Conservation (phyloP, 37 sponge, comb jelly and placozoan genomes). For the Eunapius fragilis region DNA sequence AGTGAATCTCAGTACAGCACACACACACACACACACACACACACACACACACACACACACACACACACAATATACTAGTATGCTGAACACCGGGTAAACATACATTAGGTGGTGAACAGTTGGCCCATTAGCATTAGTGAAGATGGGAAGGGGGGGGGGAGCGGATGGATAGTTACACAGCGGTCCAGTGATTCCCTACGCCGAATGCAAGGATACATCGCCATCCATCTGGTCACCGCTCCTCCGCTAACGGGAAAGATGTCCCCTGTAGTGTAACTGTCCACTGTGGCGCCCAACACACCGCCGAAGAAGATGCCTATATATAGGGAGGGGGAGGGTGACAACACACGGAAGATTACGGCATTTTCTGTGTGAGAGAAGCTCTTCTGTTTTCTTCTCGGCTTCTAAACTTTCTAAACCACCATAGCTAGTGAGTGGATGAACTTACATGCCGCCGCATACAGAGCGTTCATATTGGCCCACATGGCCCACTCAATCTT, state of each 20-base stretch:
- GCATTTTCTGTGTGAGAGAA: too few relatives aligned
- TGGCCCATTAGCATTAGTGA: too few relatives aligned
- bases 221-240: conserved; percentile 49
- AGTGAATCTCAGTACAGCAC: conserved; percentile 1
- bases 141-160: too few relatives aligned
- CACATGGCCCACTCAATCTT: conserved; percentile 86
- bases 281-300: conserved; percentile 57
- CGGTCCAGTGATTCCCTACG: too few relatives aligned
- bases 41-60: neutral
- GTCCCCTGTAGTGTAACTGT: conserved; percentile 10
- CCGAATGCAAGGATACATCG: conserved; percentile 83
- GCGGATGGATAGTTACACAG: too few relatives aligned
- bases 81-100: neutral
- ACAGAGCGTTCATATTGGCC: conserved; percentile 78
- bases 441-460: conserved; percentile 48
- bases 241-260: conserved; percentile 47
- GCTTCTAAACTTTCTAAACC: too few relatives aligned
- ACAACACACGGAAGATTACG: too few relatives aligned
- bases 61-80: neutral
- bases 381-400: too few relatives aligned
- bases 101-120: neutral
- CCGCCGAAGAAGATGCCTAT: conserved; percentile 62
- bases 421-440: neutral
- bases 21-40: conserved; percentile 2
- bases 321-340: neutral